Percentiles rank a stretch among this genome's conserved stretches.
These are phyloP conservation scores for Melinopterus prodromus DNA, from an alignment of 2,888 invertebrate species.

Conservation along the genomic window DNA sequence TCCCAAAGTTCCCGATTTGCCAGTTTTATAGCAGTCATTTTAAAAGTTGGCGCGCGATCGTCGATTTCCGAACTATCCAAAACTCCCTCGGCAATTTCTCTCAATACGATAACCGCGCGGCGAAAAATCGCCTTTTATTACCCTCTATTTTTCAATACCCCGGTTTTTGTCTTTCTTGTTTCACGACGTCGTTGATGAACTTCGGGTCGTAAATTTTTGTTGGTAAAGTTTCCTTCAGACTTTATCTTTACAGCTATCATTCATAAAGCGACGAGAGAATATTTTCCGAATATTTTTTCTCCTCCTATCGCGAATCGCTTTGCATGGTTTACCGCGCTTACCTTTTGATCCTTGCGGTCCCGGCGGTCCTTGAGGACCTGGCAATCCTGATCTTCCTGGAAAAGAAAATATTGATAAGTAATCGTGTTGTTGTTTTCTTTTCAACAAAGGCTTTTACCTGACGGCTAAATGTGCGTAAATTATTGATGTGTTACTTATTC, in stretches of 20 bases:
- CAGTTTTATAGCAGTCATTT: background rate
- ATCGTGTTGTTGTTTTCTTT: background rate
- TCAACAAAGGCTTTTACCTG: background rate
- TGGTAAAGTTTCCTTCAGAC: background rate
- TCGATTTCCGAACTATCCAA: constrained; percentile 4
- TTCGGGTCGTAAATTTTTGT: constrained; percentile 7
- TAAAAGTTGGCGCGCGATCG: background rate
- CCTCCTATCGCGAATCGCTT: background rate
- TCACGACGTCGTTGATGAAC: background rate
- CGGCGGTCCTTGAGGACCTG: constrained; percentile 74
- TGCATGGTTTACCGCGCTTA: constrained; percentile 48
- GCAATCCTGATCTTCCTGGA: constrained; percentile 71
- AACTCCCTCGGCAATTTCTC: background rate
- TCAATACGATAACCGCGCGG: background rate
- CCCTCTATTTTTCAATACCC: constrained; percentile 7
- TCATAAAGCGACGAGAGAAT: constrained; percentile 5
- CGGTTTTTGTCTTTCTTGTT: background rate
- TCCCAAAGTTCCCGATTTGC: background rate
- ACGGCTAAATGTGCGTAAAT: background rate
- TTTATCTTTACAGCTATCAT: constrained; percentile 1
- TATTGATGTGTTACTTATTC: no score
- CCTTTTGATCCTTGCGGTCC: constrained; percentile 79
- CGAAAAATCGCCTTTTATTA: background rate
- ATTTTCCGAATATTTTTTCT: background rate
- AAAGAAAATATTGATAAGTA: constrained; percentile 13